Evolutionary conservation across 2,113 vertebrate genomes (phyloP).

Genomic region (Montifringilla adamsi): DNA sequence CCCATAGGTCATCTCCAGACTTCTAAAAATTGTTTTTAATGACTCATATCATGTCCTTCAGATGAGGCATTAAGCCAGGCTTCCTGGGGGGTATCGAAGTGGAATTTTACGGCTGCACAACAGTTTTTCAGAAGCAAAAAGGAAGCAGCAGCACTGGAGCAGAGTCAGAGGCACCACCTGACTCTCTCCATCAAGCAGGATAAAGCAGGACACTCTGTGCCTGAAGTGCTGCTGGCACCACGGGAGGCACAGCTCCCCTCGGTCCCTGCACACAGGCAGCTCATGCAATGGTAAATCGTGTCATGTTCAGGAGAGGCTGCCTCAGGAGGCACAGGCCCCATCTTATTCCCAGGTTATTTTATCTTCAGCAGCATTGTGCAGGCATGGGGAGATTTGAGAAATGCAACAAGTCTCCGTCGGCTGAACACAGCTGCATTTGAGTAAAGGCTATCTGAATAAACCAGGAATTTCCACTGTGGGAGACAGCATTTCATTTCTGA

Average conservation of each 20-base stretch:
- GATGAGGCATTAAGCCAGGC: slow-evolving; percentile 1
- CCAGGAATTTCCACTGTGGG: background rate
- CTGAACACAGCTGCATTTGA: background rate
- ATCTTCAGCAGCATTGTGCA: background rate
- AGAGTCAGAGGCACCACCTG: background rate
- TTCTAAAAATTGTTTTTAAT: slow-evolving; percentile 32
- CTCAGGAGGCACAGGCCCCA: background rate
- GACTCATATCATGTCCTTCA: slow-evolving; percentile 29
- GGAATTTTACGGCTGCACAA: background rate
- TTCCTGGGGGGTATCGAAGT: slow-evolving; percentile 19
- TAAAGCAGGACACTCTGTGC: background rate
- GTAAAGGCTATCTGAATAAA: background rate
- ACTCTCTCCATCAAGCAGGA: background rate
- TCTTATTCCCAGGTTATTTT: background rate
- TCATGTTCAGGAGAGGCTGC: background rate
- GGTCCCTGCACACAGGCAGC: background rate
- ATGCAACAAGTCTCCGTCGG: background rate
- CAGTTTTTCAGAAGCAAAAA: slow-evolving; percentile 11
- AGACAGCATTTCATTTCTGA: background rate
- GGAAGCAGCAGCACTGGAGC: background rate
- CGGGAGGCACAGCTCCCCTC: background rate
- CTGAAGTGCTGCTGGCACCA: background rate
- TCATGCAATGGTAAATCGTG: background rate
- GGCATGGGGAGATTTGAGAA: background rate
- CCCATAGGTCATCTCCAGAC: slow-evolving; percentile 34